Evolutionary conservation across 2,888 invertebrate genomes (phyloP), one percentile per base, ranked within the genome.

Genomic region (Oxytorus armatus): DNA sequence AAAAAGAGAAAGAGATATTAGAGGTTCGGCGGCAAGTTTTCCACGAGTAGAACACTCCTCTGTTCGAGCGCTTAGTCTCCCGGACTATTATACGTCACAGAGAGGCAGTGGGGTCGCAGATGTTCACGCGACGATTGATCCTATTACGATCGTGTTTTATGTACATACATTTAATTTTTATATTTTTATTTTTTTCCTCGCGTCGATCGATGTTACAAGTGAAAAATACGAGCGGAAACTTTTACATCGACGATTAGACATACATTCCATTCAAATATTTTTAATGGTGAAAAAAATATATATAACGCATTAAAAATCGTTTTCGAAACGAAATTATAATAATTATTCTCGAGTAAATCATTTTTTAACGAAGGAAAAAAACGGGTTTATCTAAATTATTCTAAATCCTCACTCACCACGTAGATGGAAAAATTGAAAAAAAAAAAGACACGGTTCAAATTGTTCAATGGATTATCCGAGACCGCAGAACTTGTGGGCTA

Each of bases 41-140:
- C 33, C 25, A 36, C 42, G 63, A 39, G 44, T 49, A 33, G 7
- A 42, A 72, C 11, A 39, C 33, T 53, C 36, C 33, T 25, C n/a
- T n/a, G n/a, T n/a, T 57, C 23, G 63, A 23, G 33, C 18, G 57
- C 51, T 57, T 59, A 44, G 1, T 7, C 16, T 21, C 57, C 25
- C 33, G n/a, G 70, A 75, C 23, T 65, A 59, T 75, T 70, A 51
- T 59, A 65, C 47, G 69, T 70, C 57, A 44, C n/a, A 33, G n/a
- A n/a, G n/a, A n/a, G n/a, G n/a, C n/a, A n/a, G n/a, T 51, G 29
- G 49, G 65, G 33, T 70, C 70, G 65, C 74, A 75, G 74, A 79
- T 76, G 75, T 79, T 76, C 70, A 14, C 66, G 18, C 47, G 7
- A 61, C 70, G 79, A 76, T 79, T 76, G 59, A 72, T 75, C 75